These are phyloP conservation scores for Philotrypesis tridentata DNA, from an alignment of 1,140 invertebrate species.

Conservation along the genomic window DNA sequence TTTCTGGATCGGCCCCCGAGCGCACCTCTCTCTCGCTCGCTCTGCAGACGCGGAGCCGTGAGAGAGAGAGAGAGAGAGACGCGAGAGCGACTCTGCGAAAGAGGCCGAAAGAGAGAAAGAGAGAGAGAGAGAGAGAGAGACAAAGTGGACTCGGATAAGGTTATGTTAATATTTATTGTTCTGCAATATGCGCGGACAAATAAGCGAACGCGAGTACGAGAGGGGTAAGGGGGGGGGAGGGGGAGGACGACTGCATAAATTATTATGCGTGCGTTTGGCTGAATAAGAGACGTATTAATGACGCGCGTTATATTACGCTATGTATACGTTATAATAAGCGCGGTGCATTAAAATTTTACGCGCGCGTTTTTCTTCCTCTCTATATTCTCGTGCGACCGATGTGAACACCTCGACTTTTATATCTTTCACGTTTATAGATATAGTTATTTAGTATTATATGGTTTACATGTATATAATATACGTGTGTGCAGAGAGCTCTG, in stretches of 20 bases:
- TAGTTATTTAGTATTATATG: no score
- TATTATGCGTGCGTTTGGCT: not conserved
- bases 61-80: conserved; percentile 50
- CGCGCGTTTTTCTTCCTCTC: no score
- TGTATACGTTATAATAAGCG: no score
- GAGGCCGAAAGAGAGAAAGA: conserved; percentile 49
- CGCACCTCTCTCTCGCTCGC: no score
- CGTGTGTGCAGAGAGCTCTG: no score
- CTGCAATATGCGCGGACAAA: conserved; percentile 3
- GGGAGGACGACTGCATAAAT: not conserved
- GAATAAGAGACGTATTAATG: not conserved
- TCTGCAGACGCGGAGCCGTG: conserved; percentile 51
- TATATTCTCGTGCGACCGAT: no score
- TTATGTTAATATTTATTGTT: conserved; percentile 46
- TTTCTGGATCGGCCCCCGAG: conserved; percentile 67
- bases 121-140: conserved; percentile 50
- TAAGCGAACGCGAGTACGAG: not conserved
- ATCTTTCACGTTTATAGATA: no score
- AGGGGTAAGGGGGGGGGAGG: no score
- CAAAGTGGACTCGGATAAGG: conserved; percentile 35
- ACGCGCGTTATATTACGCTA: not conserved
- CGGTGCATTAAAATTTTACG: no score
- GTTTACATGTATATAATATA: not conserved
- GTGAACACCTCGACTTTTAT: no score
- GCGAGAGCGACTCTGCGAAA: conserved; percentile 17